These are phyloP conservation scores for Hypocryptadius cinnamomeus DNA, from an alignment of 2,113 vertebrate species.

Conservation along the genomic window DNA sequence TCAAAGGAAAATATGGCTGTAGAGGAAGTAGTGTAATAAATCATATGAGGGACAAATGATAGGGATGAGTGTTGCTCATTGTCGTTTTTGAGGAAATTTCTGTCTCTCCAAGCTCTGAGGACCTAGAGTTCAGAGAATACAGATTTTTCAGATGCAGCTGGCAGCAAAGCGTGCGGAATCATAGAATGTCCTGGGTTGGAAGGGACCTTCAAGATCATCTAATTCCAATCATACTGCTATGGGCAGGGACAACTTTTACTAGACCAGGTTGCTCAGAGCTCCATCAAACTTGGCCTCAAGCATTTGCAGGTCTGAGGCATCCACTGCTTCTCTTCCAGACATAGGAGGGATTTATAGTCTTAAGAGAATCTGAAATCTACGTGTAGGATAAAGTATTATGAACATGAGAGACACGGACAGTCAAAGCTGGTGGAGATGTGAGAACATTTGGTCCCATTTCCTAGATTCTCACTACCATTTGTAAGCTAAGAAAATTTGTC, in stretches of 20 bases:
- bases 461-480: not conserved
- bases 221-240: not conserved
- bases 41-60: not conserved
- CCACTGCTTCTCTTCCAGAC: not conserved
- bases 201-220: not conserved
- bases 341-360: not conserved
- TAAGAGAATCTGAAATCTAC: not conserved
- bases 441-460: not conserved
- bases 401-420: too few relatives aligned
- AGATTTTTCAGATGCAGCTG: not conserved
- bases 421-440: not conserved
- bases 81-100: not conserved
- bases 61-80: not conserved
- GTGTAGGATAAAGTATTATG: too few relatives aligned
- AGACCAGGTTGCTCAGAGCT: not conserved
- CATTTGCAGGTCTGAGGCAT: not conserved
- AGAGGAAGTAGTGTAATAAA: not conserved
- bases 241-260: not conserved
- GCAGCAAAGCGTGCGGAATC: fast-evolving
- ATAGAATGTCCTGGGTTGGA: not conserved
- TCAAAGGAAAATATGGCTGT: not conserved
- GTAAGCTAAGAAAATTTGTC: not conserved
- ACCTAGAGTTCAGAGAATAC: not conserved
- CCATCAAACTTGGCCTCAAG: not conserved
- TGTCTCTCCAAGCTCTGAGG: too few relatives aligned